Evolutionary conservation across 2,797 vertebrate species (phyloP).

Genomic region (Novumbra hubbsi): DNA sequence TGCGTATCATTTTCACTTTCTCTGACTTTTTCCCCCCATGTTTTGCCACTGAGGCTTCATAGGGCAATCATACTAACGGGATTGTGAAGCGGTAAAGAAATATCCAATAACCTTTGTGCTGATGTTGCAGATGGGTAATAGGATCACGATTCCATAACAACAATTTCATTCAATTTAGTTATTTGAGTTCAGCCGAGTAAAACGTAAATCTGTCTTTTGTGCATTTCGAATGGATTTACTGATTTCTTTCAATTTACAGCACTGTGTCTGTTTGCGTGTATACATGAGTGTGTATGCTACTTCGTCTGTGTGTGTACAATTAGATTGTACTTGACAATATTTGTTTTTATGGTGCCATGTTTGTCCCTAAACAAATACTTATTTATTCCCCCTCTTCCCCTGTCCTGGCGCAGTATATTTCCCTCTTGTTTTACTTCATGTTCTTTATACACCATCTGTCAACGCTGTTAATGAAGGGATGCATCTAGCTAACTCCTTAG

Average conservation of each 20-base stretch:
- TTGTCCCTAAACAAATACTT: neutral
- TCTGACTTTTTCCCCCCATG: neutral
- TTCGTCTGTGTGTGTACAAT: neutral
- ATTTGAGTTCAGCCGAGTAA: conserved; percentile 17
- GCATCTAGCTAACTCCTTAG: neutral
- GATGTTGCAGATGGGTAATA: conserved; percentile 35
- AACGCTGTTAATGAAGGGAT: neutral
- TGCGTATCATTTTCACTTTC: conserved; percentile 6
- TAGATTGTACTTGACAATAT: neutral
- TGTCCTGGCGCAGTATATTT: neutral
- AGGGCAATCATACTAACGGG: conserved; percentile 30
- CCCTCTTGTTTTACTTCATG: neutral
- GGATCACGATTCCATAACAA: conserved; percentile 28
- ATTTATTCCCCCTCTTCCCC: neutral
- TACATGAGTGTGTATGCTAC: neutral
- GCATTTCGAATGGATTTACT: neutral
- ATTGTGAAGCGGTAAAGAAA: conserved; percentile 36
- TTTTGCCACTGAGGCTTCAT: conserved; percentile 17
- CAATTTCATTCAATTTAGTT: conserved; percentile 24
- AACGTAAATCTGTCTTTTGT: conserved; percentile 25
- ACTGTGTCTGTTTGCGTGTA: neutral
- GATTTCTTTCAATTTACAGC: neutral
- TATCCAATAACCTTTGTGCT: conserved; percentile 25
- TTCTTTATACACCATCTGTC: neutral
- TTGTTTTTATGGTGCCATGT: neutral